Percentiles rank a stretch among this genome's conserved stretches.
phyloP scores from a whole-genome alignment of 2,888 invertebrate species.

The Coenonympha arcania region DNA sequence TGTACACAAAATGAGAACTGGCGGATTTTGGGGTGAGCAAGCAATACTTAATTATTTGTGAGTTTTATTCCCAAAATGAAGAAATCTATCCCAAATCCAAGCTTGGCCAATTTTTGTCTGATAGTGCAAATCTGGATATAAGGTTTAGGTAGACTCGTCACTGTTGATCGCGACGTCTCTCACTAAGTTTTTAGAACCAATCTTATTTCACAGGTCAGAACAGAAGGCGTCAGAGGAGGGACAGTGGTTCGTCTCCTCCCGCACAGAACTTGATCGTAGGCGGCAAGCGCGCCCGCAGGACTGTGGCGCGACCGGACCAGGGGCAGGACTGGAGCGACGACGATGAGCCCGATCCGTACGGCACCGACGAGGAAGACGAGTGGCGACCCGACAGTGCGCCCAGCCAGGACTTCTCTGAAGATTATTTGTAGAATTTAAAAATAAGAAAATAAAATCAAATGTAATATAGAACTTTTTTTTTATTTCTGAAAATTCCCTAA shows the following conservation, averaged over 20 bases:
- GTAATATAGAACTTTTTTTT: no score
- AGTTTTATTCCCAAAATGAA: no score
- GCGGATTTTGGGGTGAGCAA: no score
- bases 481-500: no score
- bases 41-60: no score
- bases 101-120: no score
- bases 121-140: no score
- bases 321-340: slow-evolving; percentile 45
- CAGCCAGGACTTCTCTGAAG: slow-evolving; percentile 38
- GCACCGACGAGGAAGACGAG: slow-evolving; percentile 67
- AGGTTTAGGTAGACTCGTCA: no score
- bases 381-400: slow-evolving; percentile 55
- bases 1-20: no score
- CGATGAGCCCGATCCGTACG: slow-evolving; percentile 59
- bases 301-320: slow-evolving; percentile 33
- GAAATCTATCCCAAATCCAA: no score
- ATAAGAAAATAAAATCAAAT: background rate
- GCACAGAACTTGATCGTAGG: slow-evolving; percentile 34
- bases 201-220: slow-evolving; percentile 30
- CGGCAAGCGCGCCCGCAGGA: slow-evolving; percentile 39
- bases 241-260: slow-evolving; percentile 15
- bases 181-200: no score
- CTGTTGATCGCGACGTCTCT: no score
- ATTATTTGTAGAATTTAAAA: slow-evolving; percentile 10
- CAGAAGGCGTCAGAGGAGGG: slow-evolving; percentile 16